Conservation (phyloP, 2,888 invertebrate species). For the Pyralis farinalis region DNA sequence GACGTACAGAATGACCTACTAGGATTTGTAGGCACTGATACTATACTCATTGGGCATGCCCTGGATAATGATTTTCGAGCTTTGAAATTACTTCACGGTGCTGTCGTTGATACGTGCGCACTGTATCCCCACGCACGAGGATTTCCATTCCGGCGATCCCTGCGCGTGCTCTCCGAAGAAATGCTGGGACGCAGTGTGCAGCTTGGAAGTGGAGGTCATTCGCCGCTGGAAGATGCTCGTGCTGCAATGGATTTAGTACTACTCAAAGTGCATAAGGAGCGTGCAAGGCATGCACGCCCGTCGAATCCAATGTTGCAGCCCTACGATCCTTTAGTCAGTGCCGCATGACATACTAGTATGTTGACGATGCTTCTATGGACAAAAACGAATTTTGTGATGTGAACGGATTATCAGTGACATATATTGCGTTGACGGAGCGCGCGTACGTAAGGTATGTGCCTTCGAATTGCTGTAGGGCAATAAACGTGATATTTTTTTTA, state of each 20-base stretch:
- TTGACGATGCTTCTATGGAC: constrained; percentile 56
- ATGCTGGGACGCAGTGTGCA: constrained; percentile 92
- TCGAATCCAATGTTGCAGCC: constrained; percentile 57
- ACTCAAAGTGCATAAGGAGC: constrained; percentile 81
- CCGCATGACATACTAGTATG: constrained; percentile 57
- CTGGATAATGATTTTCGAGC: constrained; percentile 96
- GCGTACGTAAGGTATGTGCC: constrained; percentile 75
- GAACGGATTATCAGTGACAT: constrained; percentile 51
- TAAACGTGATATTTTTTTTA: constrained; percentile 76
- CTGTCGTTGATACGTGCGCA: constrained; percentile 94
- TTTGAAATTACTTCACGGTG: constrained; percentile 90
- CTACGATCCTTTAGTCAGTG: constrained; percentile 68
- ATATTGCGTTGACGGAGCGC: constrained; percentile 76
- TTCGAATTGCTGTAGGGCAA: constrained; percentile 76
- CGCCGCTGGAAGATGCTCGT: constrained; percentile 95
- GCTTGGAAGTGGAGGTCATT: constrained; percentile 86
- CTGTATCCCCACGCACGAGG: constrained; percentile 93
- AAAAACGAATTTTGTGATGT: constrained; percentile 47
- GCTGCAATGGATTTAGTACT: constrained; percentile 95
- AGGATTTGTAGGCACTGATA: constrained; percentile 88
- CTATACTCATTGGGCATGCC: constrained; percentile 97
- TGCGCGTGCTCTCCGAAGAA: constrained; percentile 88
- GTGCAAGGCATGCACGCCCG: constrained; percentile 40
- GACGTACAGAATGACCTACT: constrained; percentile 94
- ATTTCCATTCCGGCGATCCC: constrained; percentile 89